Percentiles rank a stretch among this genome's conserved stretches.
These are phyloP conservation scores for Orycteropus afer DNA, from an alignment of 2,113 vertebrate species.

Conservation along the genomic window DNA sequence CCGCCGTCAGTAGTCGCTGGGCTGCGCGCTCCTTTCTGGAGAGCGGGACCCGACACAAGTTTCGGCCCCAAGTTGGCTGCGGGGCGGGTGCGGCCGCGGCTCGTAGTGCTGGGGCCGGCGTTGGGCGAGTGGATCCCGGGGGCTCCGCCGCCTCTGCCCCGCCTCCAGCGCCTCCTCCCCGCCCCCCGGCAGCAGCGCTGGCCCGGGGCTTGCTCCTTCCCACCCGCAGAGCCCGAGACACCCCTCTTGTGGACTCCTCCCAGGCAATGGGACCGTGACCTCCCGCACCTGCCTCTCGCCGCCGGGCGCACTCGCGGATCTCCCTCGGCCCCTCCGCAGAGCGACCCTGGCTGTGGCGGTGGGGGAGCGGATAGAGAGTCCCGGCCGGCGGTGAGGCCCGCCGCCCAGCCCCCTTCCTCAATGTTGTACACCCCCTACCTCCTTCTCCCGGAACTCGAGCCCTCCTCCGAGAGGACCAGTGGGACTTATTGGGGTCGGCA, in stretches of 20 bases:
- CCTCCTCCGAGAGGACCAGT: not conserved
- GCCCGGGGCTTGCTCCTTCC: slow-evolving; percentile 11
- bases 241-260: slow-evolving; percentile 43
- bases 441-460: not conserved
- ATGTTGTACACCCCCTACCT: not conserved
- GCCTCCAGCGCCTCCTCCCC: slow-evolving; percentile 68
- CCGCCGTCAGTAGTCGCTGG: not conserved
- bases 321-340: not conserved
- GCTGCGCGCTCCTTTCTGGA: not conserved
- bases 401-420: not conserved
- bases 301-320: not conserved
- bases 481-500: not conserved
- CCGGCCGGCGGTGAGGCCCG: not conserved
- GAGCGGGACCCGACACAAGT: slow-evolving; percentile 38
- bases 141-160: slow-evolving; percentile 73
- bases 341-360: not conserved
- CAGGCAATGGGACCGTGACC: not conserved
- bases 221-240: not conserved
- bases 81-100: slow-evolving; percentile 51
- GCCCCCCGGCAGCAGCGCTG: slow-evolving; percentile 60
- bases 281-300: slow-evolving; percentile 74
- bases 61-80: slow-evolving; percentile 13
- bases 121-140: slow-evolving; percentile 71
- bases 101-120: slow-evolving; percentile 65
- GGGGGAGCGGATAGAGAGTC: not conserved